Conservation (phyloP, 1,140 invertebrate genomes). For the Contarinia nasturtii region DNA sequence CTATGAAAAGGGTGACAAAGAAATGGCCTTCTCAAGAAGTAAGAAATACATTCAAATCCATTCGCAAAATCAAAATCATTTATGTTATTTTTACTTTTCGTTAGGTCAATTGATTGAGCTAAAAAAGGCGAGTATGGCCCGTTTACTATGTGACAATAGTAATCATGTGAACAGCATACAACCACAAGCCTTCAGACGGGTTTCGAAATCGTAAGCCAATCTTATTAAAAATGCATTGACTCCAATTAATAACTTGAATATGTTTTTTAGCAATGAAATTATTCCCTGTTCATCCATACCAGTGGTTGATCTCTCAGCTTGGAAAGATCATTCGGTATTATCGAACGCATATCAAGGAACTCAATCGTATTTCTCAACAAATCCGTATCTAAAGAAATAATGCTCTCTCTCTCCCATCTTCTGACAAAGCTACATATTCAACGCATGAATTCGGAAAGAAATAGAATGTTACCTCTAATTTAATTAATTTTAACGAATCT, state of each 20-base stretch:
- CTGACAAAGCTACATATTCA: too few relatives aligned
- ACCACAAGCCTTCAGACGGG: conserved; percentile 35
- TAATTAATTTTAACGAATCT: too few relatives aligned
- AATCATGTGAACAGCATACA: conserved; percentile 58
- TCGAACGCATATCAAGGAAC: too few relatives aligned
- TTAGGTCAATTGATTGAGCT: conserved; percentile 72
- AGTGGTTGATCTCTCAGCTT: conserved; percentile 39
- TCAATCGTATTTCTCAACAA: too few relatives aligned
- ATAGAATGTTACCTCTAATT: too few relatives aligned
- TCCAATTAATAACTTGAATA: conserved; percentile 1
- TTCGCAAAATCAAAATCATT: conserved; percentile 2
- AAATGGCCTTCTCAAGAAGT: conserved; percentile 53
- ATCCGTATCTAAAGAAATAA: too few relatives aligned
- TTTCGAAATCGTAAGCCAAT: conserved; percentile 32
- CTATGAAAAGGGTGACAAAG: conserved; percentile 51
- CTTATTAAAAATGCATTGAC: background rate
- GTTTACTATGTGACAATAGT: conserved; percentile 75
- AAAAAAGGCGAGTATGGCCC: conserved; percentile 58
- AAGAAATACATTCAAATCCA: conserved; percentile 18
- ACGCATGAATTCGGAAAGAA: too few relatives aligned
- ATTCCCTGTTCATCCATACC: conserved; percentile 41
- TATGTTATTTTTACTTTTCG: conserved; percentile 9
- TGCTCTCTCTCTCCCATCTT: too few relatives aligned
- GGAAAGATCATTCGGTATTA: conserved; percentile 27
- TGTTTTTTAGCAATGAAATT: conserved; percentile 41